Percentiles rank a stretch among this genome's conserved stretches.
Evolutionary conservation across 2,888 invertebrate genomes (phyloP).

Genomic region (Drosophila mimica): DNA sequence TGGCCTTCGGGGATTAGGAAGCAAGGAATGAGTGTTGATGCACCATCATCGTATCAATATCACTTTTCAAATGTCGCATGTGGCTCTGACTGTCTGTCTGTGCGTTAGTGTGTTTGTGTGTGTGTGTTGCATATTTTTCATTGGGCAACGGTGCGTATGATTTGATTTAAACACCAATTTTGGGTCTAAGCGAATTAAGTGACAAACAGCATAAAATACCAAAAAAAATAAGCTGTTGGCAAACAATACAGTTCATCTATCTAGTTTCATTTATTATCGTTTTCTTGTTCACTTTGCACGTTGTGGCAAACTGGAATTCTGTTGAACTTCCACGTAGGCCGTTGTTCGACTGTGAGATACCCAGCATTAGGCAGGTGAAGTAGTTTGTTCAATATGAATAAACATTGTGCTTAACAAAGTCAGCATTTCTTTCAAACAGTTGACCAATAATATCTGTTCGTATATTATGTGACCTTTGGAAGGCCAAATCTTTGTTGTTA

Average conservation of each 20-base stretch:
- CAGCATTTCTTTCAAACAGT: background rate
- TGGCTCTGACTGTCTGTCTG: background rate
- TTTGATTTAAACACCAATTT: conserved; percentile 13
- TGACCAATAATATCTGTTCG: background rate
- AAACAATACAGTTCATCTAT: conserved; percentile 23
- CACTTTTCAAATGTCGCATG: conserved; percentile 30
- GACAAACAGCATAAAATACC: conserved; percentile 13
- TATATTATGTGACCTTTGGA: background rate
- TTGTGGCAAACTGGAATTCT: background rate
- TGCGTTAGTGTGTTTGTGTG: background rate
- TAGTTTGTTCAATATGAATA: background rate
- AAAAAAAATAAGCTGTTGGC: conserved; percentile 12
- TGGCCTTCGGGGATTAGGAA: conserved; percentile 19
- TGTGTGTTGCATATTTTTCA: background rate
- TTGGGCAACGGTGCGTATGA: conserved; percentile 47
- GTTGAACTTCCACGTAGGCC: background rate
- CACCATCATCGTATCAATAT: conserved; percentile 40
- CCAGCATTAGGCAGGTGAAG: background rate
- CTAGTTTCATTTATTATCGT: background rate
- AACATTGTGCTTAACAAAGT: background rate
- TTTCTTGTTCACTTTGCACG: background rate
- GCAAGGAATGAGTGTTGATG: conserved; percentile 12
- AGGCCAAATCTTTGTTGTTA: background rate
- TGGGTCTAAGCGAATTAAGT: conserved; percentile 13
- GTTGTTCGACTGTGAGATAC: background rate